Percentiles rank a stretch among this genome's conserved stretches.
These are phyloP conservation scores for Paedocypris micromegethes DNA, from an alignment of 2,797 vertebrate genomes.

Conservation along the genomic window DNA sequence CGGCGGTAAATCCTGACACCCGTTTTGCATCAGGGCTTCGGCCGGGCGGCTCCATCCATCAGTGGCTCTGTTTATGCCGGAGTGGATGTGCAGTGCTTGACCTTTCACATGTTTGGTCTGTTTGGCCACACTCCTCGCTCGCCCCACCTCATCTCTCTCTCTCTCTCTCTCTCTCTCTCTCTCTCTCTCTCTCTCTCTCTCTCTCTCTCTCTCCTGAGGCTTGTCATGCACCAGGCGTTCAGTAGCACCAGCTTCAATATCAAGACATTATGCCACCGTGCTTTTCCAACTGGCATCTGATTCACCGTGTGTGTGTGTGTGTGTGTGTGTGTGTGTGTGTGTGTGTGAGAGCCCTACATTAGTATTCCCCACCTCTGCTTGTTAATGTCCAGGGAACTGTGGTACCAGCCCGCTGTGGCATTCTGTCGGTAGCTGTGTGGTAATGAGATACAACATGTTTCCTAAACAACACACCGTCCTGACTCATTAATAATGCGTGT, in stretches of 20 bases:
- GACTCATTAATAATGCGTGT: slow-evolving; percentile 43
- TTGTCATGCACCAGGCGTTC: slow-evolving; percentile 49
- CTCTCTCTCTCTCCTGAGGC: slow-evolving; percentile 43
- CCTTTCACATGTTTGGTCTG: slow-evolving; percentile 33
- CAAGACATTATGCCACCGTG: slow-evolving; percentile 49
- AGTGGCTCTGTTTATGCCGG: neutral
- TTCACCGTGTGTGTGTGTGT: slow-evolving; percentile 11
- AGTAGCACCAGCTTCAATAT: slow-evolving; percentile 50
- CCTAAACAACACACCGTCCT: slow-evolving; percentile 42
- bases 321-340: neutral
- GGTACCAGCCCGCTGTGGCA: slow-evolving; percentile 44
- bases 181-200: slow-evolving; percentile 18
- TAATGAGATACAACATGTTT: slow-evolving; percentile 54
- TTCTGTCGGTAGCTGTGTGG: slow-evolving; percentile 37
- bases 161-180: neutral
- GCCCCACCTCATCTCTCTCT: slow-evolving; percentile 22
- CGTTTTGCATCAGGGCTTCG: no score
- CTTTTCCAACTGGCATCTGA: slow-evolving; percentile 30
- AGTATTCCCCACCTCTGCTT: slow-evolving; percentile 44
- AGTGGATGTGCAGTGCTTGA: slow-evolving; percentile 15
- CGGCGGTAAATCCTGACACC: no score
- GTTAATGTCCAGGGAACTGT: slow-evolving; percentile 45
- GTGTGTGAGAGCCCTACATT: slow-evolving; percentile 18
- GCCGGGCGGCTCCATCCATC: no score
- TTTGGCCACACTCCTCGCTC: slow-evolving; percentile 21